These are phyloP conservation scores for Schizotus pectinicornis DNA, from an alignment of 2,888 invertebrate genomes.

Conservation along the genomic window DNA sequence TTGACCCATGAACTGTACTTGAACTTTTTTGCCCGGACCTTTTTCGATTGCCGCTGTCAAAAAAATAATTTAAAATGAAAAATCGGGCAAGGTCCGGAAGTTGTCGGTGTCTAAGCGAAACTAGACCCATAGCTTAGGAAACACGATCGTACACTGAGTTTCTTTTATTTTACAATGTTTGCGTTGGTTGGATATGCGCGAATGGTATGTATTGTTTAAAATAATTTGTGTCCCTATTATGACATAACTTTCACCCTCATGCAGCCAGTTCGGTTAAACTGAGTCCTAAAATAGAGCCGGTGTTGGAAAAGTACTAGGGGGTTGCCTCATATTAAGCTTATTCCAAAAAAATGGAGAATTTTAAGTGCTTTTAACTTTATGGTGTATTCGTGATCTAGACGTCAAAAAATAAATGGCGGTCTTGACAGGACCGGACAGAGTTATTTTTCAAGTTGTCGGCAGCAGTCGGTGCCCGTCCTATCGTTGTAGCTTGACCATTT, in stretches of 20 bases:
- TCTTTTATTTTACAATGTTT: slow-evolving; percentile 59
- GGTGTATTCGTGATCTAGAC: neutral
- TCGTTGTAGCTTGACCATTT: no score
- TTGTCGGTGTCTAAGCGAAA: neutral
- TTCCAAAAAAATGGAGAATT: neutral
- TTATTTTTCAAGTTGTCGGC: no score
- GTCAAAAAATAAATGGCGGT: neutral
- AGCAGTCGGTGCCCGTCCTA: no score
- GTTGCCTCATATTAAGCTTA: slow-evolving; percentile 8
- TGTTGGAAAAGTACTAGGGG: slow-evolving; percentile 57
- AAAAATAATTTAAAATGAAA: no score
- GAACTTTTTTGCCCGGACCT: neutral
- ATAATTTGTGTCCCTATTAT: slow-evolving; percentile 35
- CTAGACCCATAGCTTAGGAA: slow-evolving; percentile 16
- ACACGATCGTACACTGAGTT: slow-evolving; percentile 58
- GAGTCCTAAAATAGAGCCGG: slow-evolving; percentile 56
- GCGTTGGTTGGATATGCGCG: slow-evolving; percentile 59
- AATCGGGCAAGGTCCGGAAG: neutral
- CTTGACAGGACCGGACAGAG: no score
- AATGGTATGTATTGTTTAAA: slow-evolving; percentile 58
- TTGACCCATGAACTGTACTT: no score
- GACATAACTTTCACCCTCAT: slow-evolving; percentile 12
- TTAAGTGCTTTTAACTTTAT: neutral
- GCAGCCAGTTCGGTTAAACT: slow-evolving; percentile 56
- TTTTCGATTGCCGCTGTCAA: neutral